Base-by-base conservation (phyloP, 64 coral and sea anemone species). In the Acropora yongei region DNA sequence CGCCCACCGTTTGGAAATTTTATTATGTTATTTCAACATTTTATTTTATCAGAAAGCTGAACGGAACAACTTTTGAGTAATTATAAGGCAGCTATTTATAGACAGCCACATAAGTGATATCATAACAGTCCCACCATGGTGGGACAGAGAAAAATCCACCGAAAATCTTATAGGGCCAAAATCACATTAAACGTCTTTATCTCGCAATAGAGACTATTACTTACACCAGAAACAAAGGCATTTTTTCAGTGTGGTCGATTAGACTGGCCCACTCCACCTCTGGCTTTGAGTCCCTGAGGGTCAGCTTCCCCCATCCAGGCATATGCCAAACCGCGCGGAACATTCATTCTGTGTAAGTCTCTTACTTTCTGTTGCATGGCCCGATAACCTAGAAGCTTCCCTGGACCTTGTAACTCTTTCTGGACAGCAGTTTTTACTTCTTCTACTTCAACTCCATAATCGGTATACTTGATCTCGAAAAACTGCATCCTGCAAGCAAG, bases 321-420 rank as follows among this genome's bases (percentile, higher is more conserved):
- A 30, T 30, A 30, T 30, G 30, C 50, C 50, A 53, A 8, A 53
- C 8, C 50, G 8, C 50, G 8, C 3, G 50, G 50, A 5, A 53
- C 50, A 0, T 53, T 53, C 50, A 53, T 3, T 8, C 50, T 8
- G 8, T 53, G 50, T 8, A 53, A 8, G 3, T 53, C 91, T 68
- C 90, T 46, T 18, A 92, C 63, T 72, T 93, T 93, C 46, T 87
- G 69, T 45, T 93, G 78, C 92, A 88, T 93, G 6, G 86, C 65
- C 12, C 76, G 44, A 61, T 88, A 88, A 49, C 92, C 78, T 60
- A 88, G 40, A 73, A 93, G 63, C 50, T 88, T 93, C 44, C 92
- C 83, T 47, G 83, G 91, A 47, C 65, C 65, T 68, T 68, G 65
- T 68, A 68, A 68, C 77, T 87, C 83, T 61, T 88, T 88, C 49